These are phyloP conservation scores for Bombus vancouverensis DNA, from an alignment of 1,140 invertebrate genomes.

Conservation along the genomic window DNA sequence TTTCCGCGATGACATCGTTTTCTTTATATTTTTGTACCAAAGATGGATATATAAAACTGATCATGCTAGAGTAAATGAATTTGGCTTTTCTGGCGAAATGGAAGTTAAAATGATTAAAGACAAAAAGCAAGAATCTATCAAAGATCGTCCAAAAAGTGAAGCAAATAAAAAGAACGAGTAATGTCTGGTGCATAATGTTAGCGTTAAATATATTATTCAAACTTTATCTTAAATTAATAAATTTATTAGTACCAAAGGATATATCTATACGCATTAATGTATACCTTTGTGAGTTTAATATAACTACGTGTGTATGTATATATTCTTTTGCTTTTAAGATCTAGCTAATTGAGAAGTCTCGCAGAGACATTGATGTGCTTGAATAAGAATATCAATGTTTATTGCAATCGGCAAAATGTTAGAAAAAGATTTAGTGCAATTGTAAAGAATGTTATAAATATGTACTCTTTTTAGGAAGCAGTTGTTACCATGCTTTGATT, in stretches of 20 bases:
- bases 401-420: conserved; percentile 29
- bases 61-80: conserved; percentile 96
- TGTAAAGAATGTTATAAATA: conserved; percentile 12
- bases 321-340: conserved; percentile 50
- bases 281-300: conserved; percentile 59
- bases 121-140: conserved; percentile 63
- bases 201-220: conserved; percentile 59
- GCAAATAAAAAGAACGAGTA: conserved; percentile 75
- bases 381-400: neutral
- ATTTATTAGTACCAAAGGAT: conserved; percentile 65
- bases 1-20: conserved; percentile 99
- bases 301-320: conserved; percentile 57
- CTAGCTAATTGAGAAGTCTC: conserved; percentile 38
- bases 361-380: conserved; percentile 13
- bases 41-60: conserved; percentile 99
- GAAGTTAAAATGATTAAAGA: conserved; percentile 73
- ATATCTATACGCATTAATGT: conserved; percentile 57
- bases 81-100: conserved; percentile 93
- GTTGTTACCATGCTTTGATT: neutral
- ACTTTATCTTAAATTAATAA: conserved; percentile 64
- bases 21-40: conserved; percentile 99
- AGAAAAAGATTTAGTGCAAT: conserved; percentile 41
- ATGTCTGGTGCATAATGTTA: conserved; percentile 56
- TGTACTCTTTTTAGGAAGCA: conserved; percentile 14
- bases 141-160: conserved; percentile 59